These are phyloP conservation scores for Stenolophus ochropezus DNA, from an alignment of 2,888 invertebrate species.

Conservation along the genomic window DNA sequence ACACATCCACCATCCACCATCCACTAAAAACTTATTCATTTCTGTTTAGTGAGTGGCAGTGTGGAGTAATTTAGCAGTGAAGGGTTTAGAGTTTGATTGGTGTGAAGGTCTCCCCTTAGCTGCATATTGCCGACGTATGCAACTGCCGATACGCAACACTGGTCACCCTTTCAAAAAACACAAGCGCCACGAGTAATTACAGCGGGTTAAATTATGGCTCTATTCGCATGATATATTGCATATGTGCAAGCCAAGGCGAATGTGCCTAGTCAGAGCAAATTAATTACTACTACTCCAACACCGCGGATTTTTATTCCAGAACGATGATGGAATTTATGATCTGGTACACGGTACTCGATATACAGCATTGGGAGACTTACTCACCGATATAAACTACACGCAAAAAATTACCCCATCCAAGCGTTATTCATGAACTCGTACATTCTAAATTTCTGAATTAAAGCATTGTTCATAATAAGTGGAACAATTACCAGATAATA, in stretches of 20 bases:
- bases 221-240: constrained; percentile 59
- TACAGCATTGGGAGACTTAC: background rate
- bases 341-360: background rate
- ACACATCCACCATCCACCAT: too few species aligned
- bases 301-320: constrained; percentile 45
- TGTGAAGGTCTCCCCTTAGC: background rate
- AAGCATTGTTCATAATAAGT: too few species aligned
- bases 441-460: too few species aligned
- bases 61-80: too few species aligned
- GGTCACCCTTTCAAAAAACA: constrained; percentile 57
- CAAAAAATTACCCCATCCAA: background rate
- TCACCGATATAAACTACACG: background rate
- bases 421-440: too few species aligned
- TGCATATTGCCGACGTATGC: constrained; percentile 37
- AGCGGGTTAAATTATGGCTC: constrained; percentile 55
- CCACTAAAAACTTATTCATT: too few species aligned
- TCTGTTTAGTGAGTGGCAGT: too few species aligned
- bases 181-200: constrained; percentile 44
- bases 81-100: background rate
- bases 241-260: constrained; percentile 44
- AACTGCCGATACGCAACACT: constrained; percentile 43
- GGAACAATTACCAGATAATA: too few species aligned
- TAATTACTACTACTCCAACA: constrained; percentile 49
- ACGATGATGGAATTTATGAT: constrained; percentile 50
- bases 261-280: constrained; percentile 56